Evolutionary conservation across 2,797 vertebrate genomes (phyloP).

Genomic region (Alfaro cultratus): DNA sequence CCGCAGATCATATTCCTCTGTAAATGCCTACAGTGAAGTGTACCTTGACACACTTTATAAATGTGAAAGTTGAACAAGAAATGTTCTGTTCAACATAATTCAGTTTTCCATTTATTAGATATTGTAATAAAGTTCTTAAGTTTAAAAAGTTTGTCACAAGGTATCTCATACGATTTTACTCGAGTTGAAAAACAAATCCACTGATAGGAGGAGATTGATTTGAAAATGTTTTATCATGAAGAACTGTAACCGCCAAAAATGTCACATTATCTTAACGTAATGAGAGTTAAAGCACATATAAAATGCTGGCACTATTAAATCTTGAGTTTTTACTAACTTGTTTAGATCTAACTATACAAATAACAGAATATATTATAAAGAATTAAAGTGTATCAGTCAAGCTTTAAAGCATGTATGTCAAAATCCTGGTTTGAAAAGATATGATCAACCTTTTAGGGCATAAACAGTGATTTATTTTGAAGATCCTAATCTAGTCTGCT

Average conservation of each 20-base stretch:
- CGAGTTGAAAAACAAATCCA: background rate
- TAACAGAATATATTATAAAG: background rate
- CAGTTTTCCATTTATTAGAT: background rate
- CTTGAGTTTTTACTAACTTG: background rate
- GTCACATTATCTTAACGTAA: background rate
- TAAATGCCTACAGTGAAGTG: background rate
- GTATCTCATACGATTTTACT: background rate
- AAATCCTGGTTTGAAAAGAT: background rate
- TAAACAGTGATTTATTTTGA: background rate
- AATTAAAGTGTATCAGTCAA: background rate
- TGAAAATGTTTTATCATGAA: background rate
- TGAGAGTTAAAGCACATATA: background rate
- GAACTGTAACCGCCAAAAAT: background rate
- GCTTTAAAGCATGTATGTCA: background rate
- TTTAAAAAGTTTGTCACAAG: background rate
- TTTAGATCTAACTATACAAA: background rate
- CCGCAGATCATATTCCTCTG: background rate
- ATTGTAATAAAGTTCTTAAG: background rate
- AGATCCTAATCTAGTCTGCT: background rate
- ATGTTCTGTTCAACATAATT: background rate
- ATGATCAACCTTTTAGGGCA: background rate
- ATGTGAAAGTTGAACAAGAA: background rate
- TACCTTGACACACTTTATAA: background rate
- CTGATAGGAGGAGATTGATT: background rate
- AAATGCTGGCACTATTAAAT: background rate